Evolutionary conservation across 1,140 invertebrate species (phyloP), one percentile per base, ranked within the genome.

Genomic region (Drosophila eugracilis): DNA sequence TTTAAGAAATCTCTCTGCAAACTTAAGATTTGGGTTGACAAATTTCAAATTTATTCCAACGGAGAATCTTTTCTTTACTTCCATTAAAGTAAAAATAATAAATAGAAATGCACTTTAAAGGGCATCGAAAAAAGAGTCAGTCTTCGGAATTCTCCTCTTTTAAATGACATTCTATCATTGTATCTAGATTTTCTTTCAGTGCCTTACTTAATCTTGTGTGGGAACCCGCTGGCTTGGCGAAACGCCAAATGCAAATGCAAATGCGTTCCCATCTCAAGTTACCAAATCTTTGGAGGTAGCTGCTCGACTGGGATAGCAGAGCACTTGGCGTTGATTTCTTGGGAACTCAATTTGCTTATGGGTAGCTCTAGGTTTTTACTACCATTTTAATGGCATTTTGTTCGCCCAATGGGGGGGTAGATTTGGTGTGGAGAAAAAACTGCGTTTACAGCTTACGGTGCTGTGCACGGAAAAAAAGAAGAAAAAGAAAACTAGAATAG

Each of bases 181-280:
- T n/a, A n/a, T n/a, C 30, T 32, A 32, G n/a, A n/a, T 12, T 28
- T 41, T 63, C n/a, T 26, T 7, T 3, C 57, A 67, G 65, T 69
- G 45, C 7, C 2, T 5, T 6, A 52, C 62, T 69, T 57, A 81
- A 78, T 69, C 65, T 45, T 78, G 77, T 88, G 83, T 88, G 83
- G 83, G 78, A 86, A 86, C 62, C 75, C 48, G 55, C 50, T 69
- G 42, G n/a, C 7, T 26, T 50, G 36, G 36, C 36, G 19, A 52
- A 50, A n/a, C 14, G 44, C 26, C 36, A 44, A 14, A 67, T 44
- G 62, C 47, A 53, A 53, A 67, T 67, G 65, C 62, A 67, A 69
- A 67, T 67, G 36, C 28, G 22, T 53, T 69, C 45, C 62, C 65
- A 67, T 69, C 62, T 67, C 62, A 39, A 12, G 48, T 69, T 69